phyloP scores from a whole-genome alignment of 1,140 invertebrate genomes.

The Hermetia illucens region DNA sequence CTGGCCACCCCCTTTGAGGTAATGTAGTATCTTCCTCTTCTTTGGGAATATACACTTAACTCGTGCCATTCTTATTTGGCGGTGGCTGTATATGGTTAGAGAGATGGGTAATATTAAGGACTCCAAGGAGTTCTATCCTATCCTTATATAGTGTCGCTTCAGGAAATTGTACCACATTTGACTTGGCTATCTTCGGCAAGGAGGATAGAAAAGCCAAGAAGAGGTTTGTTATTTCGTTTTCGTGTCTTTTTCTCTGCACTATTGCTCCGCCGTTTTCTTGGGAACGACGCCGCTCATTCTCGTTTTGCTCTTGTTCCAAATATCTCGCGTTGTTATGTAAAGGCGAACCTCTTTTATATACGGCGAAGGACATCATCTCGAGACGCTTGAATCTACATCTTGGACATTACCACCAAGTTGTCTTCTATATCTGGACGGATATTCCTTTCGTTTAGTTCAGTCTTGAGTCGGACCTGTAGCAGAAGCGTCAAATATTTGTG shows the following conservation, averaged over 20 bases:
- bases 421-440: no score
- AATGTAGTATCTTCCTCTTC: constrained; percentile 3
- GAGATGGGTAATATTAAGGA: constrained; percentile 1
- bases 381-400: no score
- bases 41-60: neutral
- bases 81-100: neutral
- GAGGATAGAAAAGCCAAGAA: neutral
- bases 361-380: no score
- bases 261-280: no score
- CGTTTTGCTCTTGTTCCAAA: no score
- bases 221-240: neutral
- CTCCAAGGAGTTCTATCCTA: neutral
- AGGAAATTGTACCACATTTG: constrained; percentile 5
- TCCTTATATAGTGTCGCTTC: constrained; percentile 4
- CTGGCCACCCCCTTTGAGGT: constrained; percentile 2
- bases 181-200: constrained; percentile 2
- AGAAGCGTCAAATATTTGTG: no score
- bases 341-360: no score
- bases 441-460: no score
- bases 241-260: neutral
- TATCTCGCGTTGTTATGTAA: no score
- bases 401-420: no score
- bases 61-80: neutral
- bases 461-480: no score
- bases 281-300: no score